Evolutionary conservation across 2,797 vertebrate genomes (phyloP), one percentile per base, ranked within the genome.

Genomic region (Pampus argenteus): DNA sequence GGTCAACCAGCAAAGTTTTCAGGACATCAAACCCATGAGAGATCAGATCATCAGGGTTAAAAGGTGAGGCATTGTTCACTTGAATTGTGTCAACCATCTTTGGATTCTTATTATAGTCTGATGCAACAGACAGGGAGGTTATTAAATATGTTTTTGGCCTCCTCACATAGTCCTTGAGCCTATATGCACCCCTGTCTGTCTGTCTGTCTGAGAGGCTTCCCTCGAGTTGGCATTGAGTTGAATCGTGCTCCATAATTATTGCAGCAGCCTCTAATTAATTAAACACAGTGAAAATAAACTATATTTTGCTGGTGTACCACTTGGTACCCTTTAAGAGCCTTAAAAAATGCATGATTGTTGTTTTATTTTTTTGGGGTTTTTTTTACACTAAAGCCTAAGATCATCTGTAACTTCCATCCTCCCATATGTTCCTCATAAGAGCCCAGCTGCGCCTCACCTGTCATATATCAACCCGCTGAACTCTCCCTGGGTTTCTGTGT

Each of bases 11-110:
- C 97, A 98, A 86, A 95, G 93, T 86, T 98, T 98, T 55, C 93
- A 98, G 95, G 97, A 98, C 92, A 98, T 98, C 92, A 98, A 97
- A 91, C 97, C 97, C 23, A 98, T 98, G 97, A 94, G 97, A 86
- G 97, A 98, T 92, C 97, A 98, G 92, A 98, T 98, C 90, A 97
- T 98, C 92, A 93, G 97, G 86, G 97, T 98, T 82, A 98, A 98
- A 91, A 95, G 97, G 93, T 94, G 66, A 90, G 87, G 52, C 22
- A 15, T 22, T 13, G 48, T 28, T 28, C 26, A 0, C 9, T 28
- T 17, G 9, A 25, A 25, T 57, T 7, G 9, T 6, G 4, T 6
- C 5, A 13, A 42, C 15, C 50, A 14, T 2, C 10, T 3, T 7
- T 60, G 25, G 51, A 0, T n/a, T 23, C 1, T 23, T 0, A 31